A percentile compares a stretch with the other conserved stretches of the same genome.
Evolutionary conservation across 2,888 invertebrate species (phyloP).

Genomic region (Rhynchonema sp.): DNA sequence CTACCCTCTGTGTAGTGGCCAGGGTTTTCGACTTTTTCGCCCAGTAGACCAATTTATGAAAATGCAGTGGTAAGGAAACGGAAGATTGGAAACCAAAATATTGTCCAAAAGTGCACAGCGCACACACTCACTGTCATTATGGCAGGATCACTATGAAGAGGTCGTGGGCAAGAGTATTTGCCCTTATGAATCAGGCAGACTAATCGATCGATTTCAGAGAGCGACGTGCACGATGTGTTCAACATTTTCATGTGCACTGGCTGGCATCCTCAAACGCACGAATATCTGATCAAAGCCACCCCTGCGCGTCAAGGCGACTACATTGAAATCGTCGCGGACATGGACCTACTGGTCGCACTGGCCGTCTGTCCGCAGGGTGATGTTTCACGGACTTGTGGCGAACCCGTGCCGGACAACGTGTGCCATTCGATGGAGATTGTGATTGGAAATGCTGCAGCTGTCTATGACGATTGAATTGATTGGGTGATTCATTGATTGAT

Average conservation of each 20-base stretch:
- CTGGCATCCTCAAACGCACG: not conserved
- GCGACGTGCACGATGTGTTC: constrained; percentile 3
- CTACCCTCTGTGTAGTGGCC: too few species aligned
- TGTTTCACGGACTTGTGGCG: not conserved
- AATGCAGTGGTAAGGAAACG: too few species aligned
- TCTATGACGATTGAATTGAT: too few species aligned
- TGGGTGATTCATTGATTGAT: too few species aligned
- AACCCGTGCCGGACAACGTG: not conserved
- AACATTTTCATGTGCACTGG: constrained; percentile 3
- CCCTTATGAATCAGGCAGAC: too few species aligned
- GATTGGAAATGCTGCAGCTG: not conserved
- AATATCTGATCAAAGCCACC: constrained; percentile 2
- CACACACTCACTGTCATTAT: too few species aligned
- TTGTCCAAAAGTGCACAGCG: too few species aligned
- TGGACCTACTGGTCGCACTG: constrained; percentile 1
- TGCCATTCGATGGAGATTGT: not conserved
- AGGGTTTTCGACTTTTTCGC: too few species aligned
- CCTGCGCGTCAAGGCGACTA: not conserved
- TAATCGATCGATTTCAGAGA: not conserved
- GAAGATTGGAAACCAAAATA: too few species aligned
- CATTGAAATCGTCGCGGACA: not conserved
- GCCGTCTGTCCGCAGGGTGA: not conserved
- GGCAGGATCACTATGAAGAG: too few species aligned
- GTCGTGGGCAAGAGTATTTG: too few species aligned
- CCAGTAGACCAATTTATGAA: too few species aligned